Conservation (phyloP, 2,797 vertebrate genomes). For the Gambelia wislizenii region DNA sequence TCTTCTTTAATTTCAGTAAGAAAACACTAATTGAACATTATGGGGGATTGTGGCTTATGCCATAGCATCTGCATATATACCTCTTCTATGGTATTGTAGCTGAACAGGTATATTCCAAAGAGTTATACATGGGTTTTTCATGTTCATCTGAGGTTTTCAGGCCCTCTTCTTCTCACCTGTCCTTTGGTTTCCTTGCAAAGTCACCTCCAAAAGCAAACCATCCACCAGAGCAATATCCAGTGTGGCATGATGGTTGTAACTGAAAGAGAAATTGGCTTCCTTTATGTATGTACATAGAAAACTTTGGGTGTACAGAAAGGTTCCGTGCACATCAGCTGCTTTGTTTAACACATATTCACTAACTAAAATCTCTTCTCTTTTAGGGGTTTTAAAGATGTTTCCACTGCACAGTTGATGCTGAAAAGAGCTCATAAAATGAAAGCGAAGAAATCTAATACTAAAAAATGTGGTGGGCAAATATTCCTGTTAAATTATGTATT, state of each 20-base stretch:
- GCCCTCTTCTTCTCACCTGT: not conserved
- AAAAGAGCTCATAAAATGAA: conserved; percentile 94
- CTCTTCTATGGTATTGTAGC: not conserved
- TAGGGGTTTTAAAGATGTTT: conserved; percentile 90
- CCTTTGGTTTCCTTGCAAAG: not conserved
- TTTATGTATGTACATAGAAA: not conserved
- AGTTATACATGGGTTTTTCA: not conserved
- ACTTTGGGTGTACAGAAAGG: too few relatives aligned
- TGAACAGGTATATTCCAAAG: not conserved
- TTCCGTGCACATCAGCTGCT: conserved; percentile 1
- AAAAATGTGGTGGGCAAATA: conserved; percentile 81
- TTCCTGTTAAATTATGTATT: conserved; percentile 3
- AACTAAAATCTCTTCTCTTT: conserved; percentile 56
- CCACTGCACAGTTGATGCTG: conserved; percentile 90
- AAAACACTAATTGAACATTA: not conserved
- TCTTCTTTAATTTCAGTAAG: not conserved
- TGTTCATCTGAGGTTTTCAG: not conserved
- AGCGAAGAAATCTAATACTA: conserved; percentile 79
- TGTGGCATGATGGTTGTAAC: not conserved
- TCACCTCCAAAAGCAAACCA: not conserved
- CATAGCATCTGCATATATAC: not conserved
- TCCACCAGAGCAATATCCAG: not conserved
- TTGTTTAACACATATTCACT: conserved; percentile 35
- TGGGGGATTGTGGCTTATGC: not conserved
- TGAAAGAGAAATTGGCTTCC: not conserved